These are phyloP conservation scores for Cairina moschata DNA, from an alignment of 2,113 vertebrate species.

Conservation along the genomic window DNA sequence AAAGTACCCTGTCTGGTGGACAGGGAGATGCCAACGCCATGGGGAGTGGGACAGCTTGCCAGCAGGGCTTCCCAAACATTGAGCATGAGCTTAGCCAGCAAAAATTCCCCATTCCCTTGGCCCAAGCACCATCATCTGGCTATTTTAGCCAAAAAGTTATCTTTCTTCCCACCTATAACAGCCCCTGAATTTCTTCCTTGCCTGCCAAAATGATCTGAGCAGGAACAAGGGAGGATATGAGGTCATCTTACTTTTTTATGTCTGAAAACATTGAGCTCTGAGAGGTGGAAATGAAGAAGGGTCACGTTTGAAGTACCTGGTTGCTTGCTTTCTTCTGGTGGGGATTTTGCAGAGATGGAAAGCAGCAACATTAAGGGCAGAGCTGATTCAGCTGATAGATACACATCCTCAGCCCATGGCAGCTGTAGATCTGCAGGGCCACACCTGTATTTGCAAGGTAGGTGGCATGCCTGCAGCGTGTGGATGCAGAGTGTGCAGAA, in stretches of 20 bases:
- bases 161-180: background rate
- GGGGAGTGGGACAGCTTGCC: background rate
- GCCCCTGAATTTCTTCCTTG: background rate
- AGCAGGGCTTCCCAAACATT: background rate
- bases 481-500: background rate
- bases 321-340: background rate
- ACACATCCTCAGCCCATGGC: background rate
- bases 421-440: background rate
- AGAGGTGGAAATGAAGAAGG: background rate
- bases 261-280: background rate
- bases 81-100: background rate
- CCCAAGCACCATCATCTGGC: background rate
- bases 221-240: background rate
- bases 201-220: background rate
- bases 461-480: background rate
- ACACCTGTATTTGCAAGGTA: background rate
- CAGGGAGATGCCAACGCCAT: background rate
- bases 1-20: background rate
- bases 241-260: background rate
- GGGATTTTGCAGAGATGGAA: background rate
- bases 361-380: background rate
- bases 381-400: background rate
- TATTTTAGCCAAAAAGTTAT: background rate
- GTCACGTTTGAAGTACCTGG: background rate
- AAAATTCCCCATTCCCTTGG: background rate